Evolutionary conservation across 2,888 invertebrate genomes (phyloP), one percentile per base, ranked within the genome.

Genomic region (Netelia melanura): DNA sequence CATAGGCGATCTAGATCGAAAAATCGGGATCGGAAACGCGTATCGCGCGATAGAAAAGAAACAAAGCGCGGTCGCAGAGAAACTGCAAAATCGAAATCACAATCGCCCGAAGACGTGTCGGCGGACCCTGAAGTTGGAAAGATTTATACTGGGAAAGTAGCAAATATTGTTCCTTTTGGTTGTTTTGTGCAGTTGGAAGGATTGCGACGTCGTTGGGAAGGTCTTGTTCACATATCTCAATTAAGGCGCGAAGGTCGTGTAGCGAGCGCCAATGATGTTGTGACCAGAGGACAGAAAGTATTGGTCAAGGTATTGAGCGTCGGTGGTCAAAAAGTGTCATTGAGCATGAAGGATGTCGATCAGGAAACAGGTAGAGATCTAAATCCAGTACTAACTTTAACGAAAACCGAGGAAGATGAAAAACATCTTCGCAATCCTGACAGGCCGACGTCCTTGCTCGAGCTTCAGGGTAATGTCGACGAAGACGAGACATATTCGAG

Each of bases 261-360:
- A 10, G 98, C 97, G 0, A 97, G 97, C 94, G 99, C 99, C 0
- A 96, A 97, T 0, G 99, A 99, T 94, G 98, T 99, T 5, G 98
- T 99, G 0, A 96, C 96, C 23, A 95, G 98, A 87, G 98, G 98
- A 0, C 97, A 98, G 89, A 97, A 96, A 94, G 98, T 99, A 0
- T 97, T 93, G 95, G 95, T 97, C 0, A 98, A 99, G 95, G 98
- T 99, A 0, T 94, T 99, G 79, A 98, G 98, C 17, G 96, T 98
- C 48, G 97, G 97, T n/a, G 98, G 98, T 0, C 98, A 98, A 92
- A 99, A 93, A 81, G 91, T 93, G 70, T 99, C 99, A 1, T 95
- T 99, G 2, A 98, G 98, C 0, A 98, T 99, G 97, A 99, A 99
- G 94, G 99, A 99, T 94, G 99, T 99, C 0, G 98, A 99, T 92